Conservation (phyloP, 2,888 invertebrate genomes). For the Plutella xylostella region DNA sequence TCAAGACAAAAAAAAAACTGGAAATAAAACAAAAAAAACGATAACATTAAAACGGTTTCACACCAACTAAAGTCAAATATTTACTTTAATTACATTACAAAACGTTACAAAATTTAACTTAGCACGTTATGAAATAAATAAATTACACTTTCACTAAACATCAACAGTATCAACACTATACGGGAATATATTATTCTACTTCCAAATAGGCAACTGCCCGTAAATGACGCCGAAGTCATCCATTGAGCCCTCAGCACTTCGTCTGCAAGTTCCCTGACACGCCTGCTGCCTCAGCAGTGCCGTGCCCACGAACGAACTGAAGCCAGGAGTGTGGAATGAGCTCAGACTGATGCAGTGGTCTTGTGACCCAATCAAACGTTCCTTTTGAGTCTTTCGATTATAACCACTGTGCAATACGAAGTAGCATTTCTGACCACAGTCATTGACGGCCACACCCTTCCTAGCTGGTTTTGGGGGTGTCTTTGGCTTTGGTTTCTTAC, state of each 20-base stretch:
- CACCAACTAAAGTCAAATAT: too few species aligned
- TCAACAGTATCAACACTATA: too few species aligned
- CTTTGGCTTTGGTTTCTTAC: too few species aligned
- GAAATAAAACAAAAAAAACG: background rate
- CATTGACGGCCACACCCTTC: slow-evolving; percentile 45
- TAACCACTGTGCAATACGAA: slow-evolving; percentile 32
- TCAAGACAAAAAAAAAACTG: too few species aligned
- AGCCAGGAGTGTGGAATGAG: slow-evolving; percentile 54
- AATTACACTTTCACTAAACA: too few species aligned
- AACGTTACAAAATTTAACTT: background rate
- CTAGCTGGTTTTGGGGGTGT: slow-evolving; percentile 35
- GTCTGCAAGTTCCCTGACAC: background rate
- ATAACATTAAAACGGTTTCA: background rate
- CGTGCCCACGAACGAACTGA: slow-evolving; percentile 44
- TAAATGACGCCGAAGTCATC: too few species aligned
- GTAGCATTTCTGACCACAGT: slow-evolving; percentile 40
- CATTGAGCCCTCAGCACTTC: too few species aligned
- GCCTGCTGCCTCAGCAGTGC: slow-evolving; percentile 38
- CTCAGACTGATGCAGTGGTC: slow-evolving; percentile 47
- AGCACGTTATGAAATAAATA: too few species aligned
- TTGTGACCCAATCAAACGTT: slow-evolving; percentile 31
- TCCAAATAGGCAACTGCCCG: too few species aligned
- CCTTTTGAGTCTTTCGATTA: slow-evolving; percentile 37
- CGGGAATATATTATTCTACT: too few species aligned
- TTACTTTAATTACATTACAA: too few species aligned